A percentile compares a stretch with the other conserved stretches of the same genome.
Evolutionary conservation across 2,113 vertebrate genomes (phyloP).

Genomic region (Hippocampus zosterae): DNA sequence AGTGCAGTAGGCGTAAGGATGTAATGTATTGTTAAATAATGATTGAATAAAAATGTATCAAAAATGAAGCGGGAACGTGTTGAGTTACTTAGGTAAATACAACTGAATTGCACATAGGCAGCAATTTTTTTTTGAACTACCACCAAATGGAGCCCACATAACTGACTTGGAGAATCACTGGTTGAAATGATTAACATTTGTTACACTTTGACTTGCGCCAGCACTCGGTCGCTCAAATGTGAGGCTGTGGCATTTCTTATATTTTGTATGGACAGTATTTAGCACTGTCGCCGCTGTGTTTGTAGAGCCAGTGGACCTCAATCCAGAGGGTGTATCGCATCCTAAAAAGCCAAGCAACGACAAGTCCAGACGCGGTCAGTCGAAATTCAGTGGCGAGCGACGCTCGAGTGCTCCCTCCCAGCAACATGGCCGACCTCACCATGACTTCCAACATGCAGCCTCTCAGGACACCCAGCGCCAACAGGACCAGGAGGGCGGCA

Average conservation of each 20-base stretch:
- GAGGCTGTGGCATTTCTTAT: no score
- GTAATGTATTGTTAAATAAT: no score
- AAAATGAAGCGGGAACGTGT: no score
- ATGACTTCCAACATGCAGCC: slow-evolving; percentile 27
- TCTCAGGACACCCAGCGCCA: slow-evolving; percentile 41
- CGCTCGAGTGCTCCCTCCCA: slow-evolving; percentile 62
- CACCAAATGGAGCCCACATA: no score
- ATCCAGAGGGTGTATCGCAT: slow-evolving; percentile 72
- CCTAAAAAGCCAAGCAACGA: slow-evolving; percentile 67
- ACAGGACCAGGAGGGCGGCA: slow-evolving; percentile 51
- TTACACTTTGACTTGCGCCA: neutral
- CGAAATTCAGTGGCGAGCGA: slow-evolving; percentile 69
- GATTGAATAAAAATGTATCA: no score
- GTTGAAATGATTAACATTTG: no score
- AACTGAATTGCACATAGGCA: no score
- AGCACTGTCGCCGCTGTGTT: neutral
- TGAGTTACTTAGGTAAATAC: no score
- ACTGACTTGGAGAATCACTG: no score
- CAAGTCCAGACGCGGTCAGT: slow-evolving; percentile 68
- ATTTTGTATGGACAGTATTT: neutral
- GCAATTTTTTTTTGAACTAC: no score
- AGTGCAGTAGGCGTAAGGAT: no score
- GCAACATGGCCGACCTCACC: slow-evolving; percentile 51
- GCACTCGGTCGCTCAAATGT: neutral
- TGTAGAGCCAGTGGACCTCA: slow-evolving; percentile 74